Base-by-base conservation (phyloP, 2,797 vertebrate species). In the Clamator glandarius region DNA sequence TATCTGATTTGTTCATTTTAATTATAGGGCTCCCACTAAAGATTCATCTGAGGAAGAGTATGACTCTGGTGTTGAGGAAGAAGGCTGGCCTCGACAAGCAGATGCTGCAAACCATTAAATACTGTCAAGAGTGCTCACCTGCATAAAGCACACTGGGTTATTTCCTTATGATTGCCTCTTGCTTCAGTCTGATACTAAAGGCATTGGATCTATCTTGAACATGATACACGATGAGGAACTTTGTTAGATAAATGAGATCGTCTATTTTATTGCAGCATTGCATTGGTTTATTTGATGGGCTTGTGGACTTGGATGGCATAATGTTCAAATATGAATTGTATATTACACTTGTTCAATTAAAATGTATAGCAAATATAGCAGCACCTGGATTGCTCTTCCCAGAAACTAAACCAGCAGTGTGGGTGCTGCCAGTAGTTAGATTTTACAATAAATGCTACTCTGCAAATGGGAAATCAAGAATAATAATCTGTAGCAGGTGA, bases 21-120 rank as follows among this genome's bases (percentile, higher is more conserved):
- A 81, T 94, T 93, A 33, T 91, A 99, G 99, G 96, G 97, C 99
- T 86, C 98, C 98, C 51, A 97, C 98, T 42, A 99, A 99, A 97
- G 99, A 99, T 55, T 93, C 98, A 1, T 75, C 98, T 14, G 99
- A 99, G 87, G 99, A 99, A 89, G 99, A 99, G 26, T 99, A 99
- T 13, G 99, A 99, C 97, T 99, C 99, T 0, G 99, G 99, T 44
- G 98, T 99, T 26, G 99, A 99, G 92, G 99, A 99, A 69, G 99
- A 99, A 76, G 98, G 98, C 95, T 99, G 99, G 99, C 98, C 98
- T 83, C 98, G 99, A 51, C 99, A 99, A 96, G 99, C 99, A 21
- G 99, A 99, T 42, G 99, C 98, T 92, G 99, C 99, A 76, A 99
- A 99, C 97, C 99, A 99, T 98, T 99, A 98, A 99, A 94, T 51